Conservation (phyloP, 2,888 invertebrate genomes). For the Sepioteuthis lessoniana region DNA sequence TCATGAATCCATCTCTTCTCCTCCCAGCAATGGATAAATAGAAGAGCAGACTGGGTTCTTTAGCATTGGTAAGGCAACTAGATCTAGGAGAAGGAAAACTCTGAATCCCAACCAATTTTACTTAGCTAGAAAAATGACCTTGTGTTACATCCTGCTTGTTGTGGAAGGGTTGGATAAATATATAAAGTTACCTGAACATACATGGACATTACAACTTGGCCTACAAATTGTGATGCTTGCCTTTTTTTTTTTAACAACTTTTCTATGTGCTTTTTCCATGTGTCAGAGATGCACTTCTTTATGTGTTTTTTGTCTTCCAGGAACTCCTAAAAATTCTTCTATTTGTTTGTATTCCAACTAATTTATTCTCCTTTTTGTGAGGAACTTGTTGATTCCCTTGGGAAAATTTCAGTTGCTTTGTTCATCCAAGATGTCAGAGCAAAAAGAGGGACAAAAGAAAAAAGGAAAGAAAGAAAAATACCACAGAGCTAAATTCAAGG, state of each 20-base stretch:
- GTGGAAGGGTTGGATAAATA: too few species aligned
- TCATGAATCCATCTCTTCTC: too few species aligned
- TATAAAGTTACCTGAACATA: background rate
- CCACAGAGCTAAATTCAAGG: background rate
- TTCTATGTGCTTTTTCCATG: background rate
- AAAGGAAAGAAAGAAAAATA: background rate
- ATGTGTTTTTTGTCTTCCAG: background rate
- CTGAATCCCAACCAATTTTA: too few species aligned
- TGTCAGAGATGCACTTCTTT: background rate
- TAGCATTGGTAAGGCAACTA: too few species aligned
- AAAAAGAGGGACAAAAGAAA: background rate
- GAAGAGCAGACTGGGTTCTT: too few species aligned
- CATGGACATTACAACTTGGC: background rate
- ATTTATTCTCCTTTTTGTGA: background rate
- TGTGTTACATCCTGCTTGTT: too few species aligned
- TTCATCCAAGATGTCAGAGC: constrained; percentile 11
- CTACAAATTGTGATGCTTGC: background rate
- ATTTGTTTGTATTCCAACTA: background rate
- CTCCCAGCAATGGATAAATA: too few species aligned
- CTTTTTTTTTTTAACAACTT: background rate
- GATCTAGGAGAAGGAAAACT: too few species aligned
- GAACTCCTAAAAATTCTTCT: constrained; percentile 20
- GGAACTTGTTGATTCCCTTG: background rate
- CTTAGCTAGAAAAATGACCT: too few species aligned
- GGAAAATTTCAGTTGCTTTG: constrained; percentile 33